Percentiles rank a stretch among this genome's conserved stretches.
Evolutionary conservation across 1,140 invertebrate species (phyloP).

Genomic region (Bombus turneri): DNA sequence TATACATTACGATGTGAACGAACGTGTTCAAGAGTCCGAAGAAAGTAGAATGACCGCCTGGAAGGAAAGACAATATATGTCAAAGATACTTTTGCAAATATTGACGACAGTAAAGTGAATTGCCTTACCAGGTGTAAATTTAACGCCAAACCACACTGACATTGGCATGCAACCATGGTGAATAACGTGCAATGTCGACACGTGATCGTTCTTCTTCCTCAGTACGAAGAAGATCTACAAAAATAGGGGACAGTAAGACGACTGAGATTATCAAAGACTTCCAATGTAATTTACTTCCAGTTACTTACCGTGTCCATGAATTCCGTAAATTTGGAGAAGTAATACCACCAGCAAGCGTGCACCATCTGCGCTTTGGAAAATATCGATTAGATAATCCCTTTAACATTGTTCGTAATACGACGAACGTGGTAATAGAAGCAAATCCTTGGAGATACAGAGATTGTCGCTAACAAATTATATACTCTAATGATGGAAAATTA

Average conservation of each 20-base stretch:
- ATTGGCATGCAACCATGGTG: constrained; percentile 98
- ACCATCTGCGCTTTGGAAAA: constrained; percentile 89
- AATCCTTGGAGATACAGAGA: constrained; percentile 15
- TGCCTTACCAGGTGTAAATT: constrained; percentile 91
- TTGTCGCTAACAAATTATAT: background rate
- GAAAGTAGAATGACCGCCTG: constrained; percentile 93
- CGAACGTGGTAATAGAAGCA: background rate
- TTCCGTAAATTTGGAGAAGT: constrained; percentile 97
- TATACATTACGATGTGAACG: constrained; percentile 93
- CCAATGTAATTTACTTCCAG: background rate
- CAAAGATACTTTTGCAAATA: background rate
- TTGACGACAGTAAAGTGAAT: background rate
- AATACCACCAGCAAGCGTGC: constrained; percentile 97
- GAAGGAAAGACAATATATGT: background rate
- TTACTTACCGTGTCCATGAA: constrained; percentile 96
- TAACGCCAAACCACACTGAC: constrained; percentile 98
- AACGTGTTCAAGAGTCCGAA: constrained; percentile 94
- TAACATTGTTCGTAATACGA: too few relatives aligned
- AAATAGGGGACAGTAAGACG: background rate
- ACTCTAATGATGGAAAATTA: background rate
- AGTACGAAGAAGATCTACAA: constrained; percentile 95
- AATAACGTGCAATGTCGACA: constrained; percentile 96
- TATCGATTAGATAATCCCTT: constrained; percentile 50
- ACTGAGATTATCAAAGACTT: background rate
- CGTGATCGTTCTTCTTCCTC: constrained; percentile 95